Evolutionary conservation across 1,140 invertebrate genomes (phyloP), one percentile per base, ranked within the genome.

Genomic region (Drosophila malerkotliana): DNA sequence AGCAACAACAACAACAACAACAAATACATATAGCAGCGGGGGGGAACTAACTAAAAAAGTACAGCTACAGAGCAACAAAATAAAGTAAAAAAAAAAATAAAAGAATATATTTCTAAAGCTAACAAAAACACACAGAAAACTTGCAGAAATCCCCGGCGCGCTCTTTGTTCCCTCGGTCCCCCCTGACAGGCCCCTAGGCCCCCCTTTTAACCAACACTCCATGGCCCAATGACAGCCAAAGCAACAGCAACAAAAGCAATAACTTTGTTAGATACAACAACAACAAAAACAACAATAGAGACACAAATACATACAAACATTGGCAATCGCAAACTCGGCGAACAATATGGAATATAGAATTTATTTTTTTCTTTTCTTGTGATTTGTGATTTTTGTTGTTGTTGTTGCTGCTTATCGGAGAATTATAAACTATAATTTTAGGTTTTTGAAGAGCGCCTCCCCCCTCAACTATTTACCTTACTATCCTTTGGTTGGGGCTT

Each of bases 261-360:
- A 84, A 84, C 72, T 84, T 84, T 84, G 80, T 84, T 84, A 85
- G 81, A 85, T 85, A 85, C 82, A 83, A 72, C 80, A 83, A 32
- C 62, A 73, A 32, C 56, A 73, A 48, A 26, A 59, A 30, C 39
- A 62, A 34, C 32, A 61, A 28, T 28, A 61, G 52, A 78, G 44
- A 69, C 47, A 72, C 54, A 67, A 51, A 69, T 1, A 21, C 21
- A 21, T 21, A 21, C 34, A 72, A 15, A 71, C 72, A 41, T 10
- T 39, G 10, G 34, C 18, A 67, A 34, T 32, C 39, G 34, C 54
- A 52, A 5, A 75, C 44, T 53, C 44, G 79, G 44, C 39, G 18
- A 58, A 79, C 58, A 82, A 80, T 82, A 87, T 87, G 78, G 66
- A 66, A 79, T 82, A 87, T 88, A 77, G 72, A 83, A 79, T 79